These are phyloP conservation scores for Oscheius sp. DNA, from an alignment of 1,140 invertebrate species.

Conservation along the genomic window DNA sequence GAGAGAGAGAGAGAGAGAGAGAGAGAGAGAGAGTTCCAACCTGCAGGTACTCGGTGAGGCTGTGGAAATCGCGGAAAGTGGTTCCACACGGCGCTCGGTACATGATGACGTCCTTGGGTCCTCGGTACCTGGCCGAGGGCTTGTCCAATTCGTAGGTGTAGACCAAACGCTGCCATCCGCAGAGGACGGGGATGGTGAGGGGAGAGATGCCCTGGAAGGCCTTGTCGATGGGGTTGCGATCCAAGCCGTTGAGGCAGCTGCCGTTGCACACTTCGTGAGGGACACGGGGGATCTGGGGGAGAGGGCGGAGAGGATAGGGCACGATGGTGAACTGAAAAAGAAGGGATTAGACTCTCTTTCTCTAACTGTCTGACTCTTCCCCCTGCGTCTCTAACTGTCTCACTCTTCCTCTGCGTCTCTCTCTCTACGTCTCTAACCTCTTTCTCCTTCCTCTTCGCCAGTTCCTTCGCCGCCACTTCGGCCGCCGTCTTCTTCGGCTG, in stretches of 20 bases:
- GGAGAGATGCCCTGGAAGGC: constrained; percentile 8
- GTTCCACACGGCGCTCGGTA: constrained; percentile 23
- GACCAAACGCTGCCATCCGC: constrained; percentile 4
- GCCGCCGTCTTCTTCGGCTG: background rate
- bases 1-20: too few relatives aligned
- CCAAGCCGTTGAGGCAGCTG: constrained; percentile 7
- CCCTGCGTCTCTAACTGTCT: background rate
- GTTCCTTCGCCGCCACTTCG: background rate
- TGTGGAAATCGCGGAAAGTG: constrained; percentile 1
- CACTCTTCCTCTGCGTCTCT: background rate
- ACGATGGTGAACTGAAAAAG: background rate
- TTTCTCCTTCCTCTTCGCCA: background rate
- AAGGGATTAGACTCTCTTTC: too few relatives aligned
- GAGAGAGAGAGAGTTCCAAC: too few relatives aligned
- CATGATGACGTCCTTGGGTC: background rate
- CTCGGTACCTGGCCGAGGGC: background rate
- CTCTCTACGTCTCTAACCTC: background rate
- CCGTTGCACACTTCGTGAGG: background rate
- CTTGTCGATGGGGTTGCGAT: background rate
- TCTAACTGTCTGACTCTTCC: background rate
- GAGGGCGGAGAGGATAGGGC: background rate
- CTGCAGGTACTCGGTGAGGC: background rate
- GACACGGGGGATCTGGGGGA: background rate
- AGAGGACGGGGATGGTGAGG: background rate
- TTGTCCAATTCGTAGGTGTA: background rate